Percentiles rank a stretch among this genome's conserved stretches.
Conservation (phyloP, 2,888 invertebrate species). For the Scaptomyza tumidula region DNA sequence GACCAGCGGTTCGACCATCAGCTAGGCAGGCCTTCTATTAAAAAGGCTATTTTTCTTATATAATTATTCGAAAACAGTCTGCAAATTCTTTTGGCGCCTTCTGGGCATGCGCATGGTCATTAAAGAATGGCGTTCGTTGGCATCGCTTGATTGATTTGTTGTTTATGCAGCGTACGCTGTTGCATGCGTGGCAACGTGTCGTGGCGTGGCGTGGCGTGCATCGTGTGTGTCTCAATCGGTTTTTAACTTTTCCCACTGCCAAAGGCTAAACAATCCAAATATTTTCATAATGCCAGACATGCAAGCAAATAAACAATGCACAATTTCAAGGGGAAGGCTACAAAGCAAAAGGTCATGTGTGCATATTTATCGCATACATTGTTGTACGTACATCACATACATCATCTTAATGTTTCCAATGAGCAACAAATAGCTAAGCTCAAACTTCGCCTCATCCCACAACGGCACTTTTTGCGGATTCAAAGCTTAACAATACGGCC, state of each 20-base stretch:
- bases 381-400: constrained; percentile 28
- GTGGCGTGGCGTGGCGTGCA: constrained; percentile 58
- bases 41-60: constrained; percentile 44
- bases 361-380: neutral
- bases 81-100: constrained; percentile 24
- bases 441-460: constrained; percentile 33
- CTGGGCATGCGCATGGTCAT: constrained; percentile 23
- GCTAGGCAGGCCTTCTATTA: constrained; percentile 22
- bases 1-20: constrained; percentile 32
- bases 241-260: constrained; percentile 40
- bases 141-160: constrained; percentile 57
- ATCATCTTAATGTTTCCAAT: constrained; percentile 17
- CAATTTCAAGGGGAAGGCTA: constrained; percentile 69
- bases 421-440: constrained; percentile 24
- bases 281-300: constrained; percentile 61
- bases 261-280: constrained; percentile 69
- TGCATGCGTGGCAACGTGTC: constrained; percentile 6
- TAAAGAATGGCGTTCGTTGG: constrained; percentile 28
- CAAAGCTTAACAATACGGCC: constrained; percentile 49
- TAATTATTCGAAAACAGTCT: constrained; percentile 47
- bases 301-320: constrained; percentile 65
- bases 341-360: constrained; percentile 50
- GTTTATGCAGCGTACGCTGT: constrained; percentile 36
- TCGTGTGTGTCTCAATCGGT: constrained; percentile 25
- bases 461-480: constrained; percentile 59